Base-by-base conservation (phyloP, 2,888 invertebrate species). In the Eumerus sabulonum region DNA sequence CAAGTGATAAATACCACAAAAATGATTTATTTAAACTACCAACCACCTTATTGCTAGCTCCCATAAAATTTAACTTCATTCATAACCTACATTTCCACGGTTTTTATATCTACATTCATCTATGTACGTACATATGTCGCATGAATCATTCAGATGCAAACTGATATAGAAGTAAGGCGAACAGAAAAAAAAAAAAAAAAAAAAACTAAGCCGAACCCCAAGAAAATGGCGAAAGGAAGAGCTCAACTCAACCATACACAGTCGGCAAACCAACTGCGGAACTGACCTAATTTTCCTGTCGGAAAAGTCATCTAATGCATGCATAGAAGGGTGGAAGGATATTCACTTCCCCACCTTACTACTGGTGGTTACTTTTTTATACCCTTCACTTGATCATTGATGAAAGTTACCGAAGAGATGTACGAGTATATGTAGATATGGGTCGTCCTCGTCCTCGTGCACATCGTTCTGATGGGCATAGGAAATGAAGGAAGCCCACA, bases 221-320 rank as follows among this genome's bases (percentile, higher is more conserved):
- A 27, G 27, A 27, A 27, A 27, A 27, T 27, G 27, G 27, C n/a
- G n/a, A 27, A 27, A 27, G 27, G 27, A 27, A 27, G 27, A 27
- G 27, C 27, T 27, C n/a, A n/a, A n/a, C n/a, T n/a, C n/a, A n/a
- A n/a, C n/a, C n/a, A n/a, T n/a, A 45, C 18, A 53, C 14, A 40
- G 27, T 18, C 47, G 12, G 42, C 45, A 17, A 67, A 45, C 54
- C 59, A 63, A 68, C 63, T 59, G 60, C 68, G 77, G 77, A 79
- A 73, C 59, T 79, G 73, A 79, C 73, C 77, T 79, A 68, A 79
- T 73, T 79, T 68, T 68, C 59, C 53, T n/a, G 40, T 53, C 63
- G 73, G 68, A 72, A 72, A 68, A 56, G 56, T 72, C 67, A 14
- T 60, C 67, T 73, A 73, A 79, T 79, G 54, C 63, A 68, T 79